Evolutionary conservation across 2,113 vertebrate species (phyloP).

Genomic region (Columba janthina): DNA sequence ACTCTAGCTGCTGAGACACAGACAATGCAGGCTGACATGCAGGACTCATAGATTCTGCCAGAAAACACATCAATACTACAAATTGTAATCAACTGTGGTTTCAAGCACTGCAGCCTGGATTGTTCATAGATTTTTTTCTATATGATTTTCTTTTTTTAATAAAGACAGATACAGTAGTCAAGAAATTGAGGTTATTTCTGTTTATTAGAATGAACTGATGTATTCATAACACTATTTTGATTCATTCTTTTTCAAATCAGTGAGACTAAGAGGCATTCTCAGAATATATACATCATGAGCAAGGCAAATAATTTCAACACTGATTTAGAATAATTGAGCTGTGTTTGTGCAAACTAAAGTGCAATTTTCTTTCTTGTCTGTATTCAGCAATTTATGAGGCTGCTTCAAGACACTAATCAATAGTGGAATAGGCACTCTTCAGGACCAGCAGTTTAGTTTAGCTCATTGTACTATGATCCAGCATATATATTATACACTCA

Average conservation of each 20-base stretch:
- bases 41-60: neutral
- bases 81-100: neutral
- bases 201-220: neutral
- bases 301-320: slow-evolving; percentile 35
- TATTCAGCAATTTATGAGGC: slow-evolving; percentile 70
- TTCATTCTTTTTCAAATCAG: neutral
- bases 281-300: neutral
- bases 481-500: neutral
- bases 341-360: slow-evolving; percentile 66
- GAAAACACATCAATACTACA: neutral
- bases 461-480: neutral
- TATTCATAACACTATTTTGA: neutral
- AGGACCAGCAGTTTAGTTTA: neutral
- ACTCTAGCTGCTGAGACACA: neutral
- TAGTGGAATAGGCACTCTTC: slow-evolving; percentile 23
- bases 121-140: neutral
- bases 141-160: neutral
- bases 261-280: neutral
- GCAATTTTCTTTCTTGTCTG: slow-evolving; percentile 74
- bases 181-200: neutral
- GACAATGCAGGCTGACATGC: neutral
- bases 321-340: slow-evolving; percentile 72
- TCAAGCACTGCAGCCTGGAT: neutral
- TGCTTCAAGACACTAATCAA: slow-evolving; percentile 70
- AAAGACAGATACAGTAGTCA: neutral